Evolutionary conservation across 2,888 invertebrate species (phyloP).

Genomic region (Phyllotreta cruciferae): DNA sequence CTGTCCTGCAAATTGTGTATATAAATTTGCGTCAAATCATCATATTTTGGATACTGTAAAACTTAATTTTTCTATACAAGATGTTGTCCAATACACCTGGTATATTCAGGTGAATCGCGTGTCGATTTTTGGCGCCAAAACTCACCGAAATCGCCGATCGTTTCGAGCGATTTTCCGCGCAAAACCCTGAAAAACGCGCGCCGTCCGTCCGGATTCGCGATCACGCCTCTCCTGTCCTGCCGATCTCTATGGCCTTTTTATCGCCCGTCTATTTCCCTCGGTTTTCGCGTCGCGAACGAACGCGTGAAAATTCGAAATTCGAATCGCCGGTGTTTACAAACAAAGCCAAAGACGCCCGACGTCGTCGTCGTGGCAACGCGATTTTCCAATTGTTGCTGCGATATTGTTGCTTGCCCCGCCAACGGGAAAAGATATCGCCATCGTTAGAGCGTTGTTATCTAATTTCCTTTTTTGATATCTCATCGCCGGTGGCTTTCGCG

Average conservation of each 20-base stretch:
- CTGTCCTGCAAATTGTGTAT: too few species aligned
- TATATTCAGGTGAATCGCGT: too few species aligned
- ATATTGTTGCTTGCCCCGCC: conserved; percentile 14
- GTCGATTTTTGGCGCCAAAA: too few species aligned
- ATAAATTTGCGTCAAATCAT: too few species aligned
- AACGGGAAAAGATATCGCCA: conserved; percentile 23
- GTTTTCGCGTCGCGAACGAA: conserved; percentile 42
- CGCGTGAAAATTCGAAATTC: conserved; percentile 49
- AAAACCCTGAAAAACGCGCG: too few species aligned
- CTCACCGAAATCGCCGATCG: too few species aligned
- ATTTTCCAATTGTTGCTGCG: conserved; percentile 12
- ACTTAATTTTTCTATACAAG: too few species aligned
- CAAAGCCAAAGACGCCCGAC: conserved; percentile 25
- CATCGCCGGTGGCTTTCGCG: conserved; percentile 19
- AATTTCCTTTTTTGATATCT: conserved; percentile 32
- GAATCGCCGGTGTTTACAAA: conserved; percentile 44
- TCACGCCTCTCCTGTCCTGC: conserved; percentile 33
- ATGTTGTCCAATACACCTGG: too few species aligned
- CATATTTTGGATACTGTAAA: too few species aligned
- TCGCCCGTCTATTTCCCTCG: conserved; percentile 42
- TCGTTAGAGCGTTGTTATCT: conserved; percentile 30
- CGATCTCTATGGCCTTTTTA: conserved; percentile 36
- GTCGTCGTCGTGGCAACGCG: conserved; percentile 8
- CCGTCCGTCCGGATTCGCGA: neutral
- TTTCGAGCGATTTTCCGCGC: neutral